Evolutionary conservation across 2,797 vertebrate species (phyloP).

Genomic region (Acanthornis magna): DNA sequence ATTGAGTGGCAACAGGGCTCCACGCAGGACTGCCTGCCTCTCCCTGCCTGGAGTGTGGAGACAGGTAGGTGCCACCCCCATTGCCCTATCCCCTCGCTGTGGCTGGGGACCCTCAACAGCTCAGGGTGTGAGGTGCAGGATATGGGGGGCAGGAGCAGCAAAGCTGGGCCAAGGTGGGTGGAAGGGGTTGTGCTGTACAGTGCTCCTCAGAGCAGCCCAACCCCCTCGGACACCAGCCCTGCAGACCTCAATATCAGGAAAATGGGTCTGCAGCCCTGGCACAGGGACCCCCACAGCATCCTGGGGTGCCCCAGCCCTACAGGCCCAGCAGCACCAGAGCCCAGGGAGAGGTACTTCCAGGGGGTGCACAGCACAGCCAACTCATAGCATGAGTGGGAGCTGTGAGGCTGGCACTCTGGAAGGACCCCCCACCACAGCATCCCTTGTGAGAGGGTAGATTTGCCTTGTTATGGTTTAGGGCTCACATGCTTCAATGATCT

Average conservation of each 20-base stretch:
- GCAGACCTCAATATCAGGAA: not conserved
- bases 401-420: not conserved
- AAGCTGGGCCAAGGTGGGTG: not conserved
- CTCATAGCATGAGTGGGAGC: not conserved
- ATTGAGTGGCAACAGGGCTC: not conserved
- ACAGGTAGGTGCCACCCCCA: not conserved
- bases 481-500: not conserved
- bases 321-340: not conserved
- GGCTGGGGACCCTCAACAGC: not conserved
- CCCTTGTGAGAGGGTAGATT: not conserved
- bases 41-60: not conserved
- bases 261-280: not conserved
- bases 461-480: not conserved
- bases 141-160: not conserved
- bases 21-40: not conserved
- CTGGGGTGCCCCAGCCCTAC: not conserved
- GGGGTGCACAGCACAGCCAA: not conserved
- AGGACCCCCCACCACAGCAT: not conserved
- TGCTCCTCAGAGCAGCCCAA: not conserved
- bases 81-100: not conserved
- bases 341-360: not conserved
- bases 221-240: too few species aligned
- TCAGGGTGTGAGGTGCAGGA: not conserved
- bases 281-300: not conserved
- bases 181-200: not conserved